Evolutionary conservation across 2,888 invertebrate genomes (phyloP), one percentile per base, ranked within the genome.

Genomic region (Cheilosia grossa): DNA sequence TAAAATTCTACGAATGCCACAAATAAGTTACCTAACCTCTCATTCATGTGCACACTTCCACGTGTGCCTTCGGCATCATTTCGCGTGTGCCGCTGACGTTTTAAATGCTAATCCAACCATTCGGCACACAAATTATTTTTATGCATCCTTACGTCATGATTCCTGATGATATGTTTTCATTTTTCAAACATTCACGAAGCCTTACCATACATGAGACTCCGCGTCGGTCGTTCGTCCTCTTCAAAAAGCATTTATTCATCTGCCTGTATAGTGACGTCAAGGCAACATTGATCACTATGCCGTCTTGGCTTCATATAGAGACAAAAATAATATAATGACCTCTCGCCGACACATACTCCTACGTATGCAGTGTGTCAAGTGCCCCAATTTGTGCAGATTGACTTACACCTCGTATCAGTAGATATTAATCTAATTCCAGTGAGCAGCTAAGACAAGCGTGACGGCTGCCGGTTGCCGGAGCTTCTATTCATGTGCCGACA

Each of bases 241-340:
- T 9, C 9, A 47, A 33, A 30, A 47, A 56, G 44, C 37, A 33
- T 49, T 69, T 17, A 40, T 40, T 59, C 44, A 47, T 54, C 61
- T 47, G 61, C n/a, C 56, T 49, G 24, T 13, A 40, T 6, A 15
- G 15, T 70, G 80, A 74, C 79, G 83, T 80, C 80, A 83, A 73
- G 63, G 67, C 49, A 69, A 69, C 73, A 82, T 82, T 74, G 82
- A 79, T 82, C 61, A 61, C 42, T 37, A 51, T 69, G 69, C 63
- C 47, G 70, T 59, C 47, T 54, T n/a, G 51, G 33, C 44, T 75
- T 37, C 67, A 44, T 17, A 53, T 27, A 66, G 63, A 67, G 30
- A 51, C 21, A 21, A 33, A 56, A 40, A 2, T 21, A 33, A 37
- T 42, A 42, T 17, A 10, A 54, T 9, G 58, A 6, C 59, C 9